Conservation (phyloP, 1,140 invertebrate genomes). For the Gonatopus flavifemur region DNA sequence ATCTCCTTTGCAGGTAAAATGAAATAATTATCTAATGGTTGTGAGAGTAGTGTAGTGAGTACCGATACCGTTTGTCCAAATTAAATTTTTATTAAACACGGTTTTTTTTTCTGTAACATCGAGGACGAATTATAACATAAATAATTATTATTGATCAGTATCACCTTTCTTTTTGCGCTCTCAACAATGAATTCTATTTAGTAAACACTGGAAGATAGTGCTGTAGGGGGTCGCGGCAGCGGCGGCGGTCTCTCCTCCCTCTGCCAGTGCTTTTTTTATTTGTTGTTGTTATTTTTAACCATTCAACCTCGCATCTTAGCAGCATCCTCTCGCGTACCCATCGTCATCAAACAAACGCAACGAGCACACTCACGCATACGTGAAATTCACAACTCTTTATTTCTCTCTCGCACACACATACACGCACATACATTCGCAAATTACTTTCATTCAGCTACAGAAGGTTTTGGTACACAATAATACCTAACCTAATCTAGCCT, state of each 20-base stretch:
- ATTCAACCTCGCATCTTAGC: not conserved
- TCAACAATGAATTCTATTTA: constrained; percentile 52
- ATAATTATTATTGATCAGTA: constrained; percentile 56
- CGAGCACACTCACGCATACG: not conserved
- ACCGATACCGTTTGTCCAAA: constrained; percentile 50
- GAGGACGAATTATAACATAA: constrained; percentile 58
- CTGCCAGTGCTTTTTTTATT: constrained; percentile 16
- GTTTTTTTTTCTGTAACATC: constrained; percentile 56
- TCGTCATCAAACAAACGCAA: too few relatives aligned
- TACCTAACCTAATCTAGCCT: constrained; percentile 39
- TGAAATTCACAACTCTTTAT: not conserved
- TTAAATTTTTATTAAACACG: constrained; percentile 60
- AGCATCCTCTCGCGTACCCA: not conserved
- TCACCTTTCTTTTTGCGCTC: constrained; percentile 55
- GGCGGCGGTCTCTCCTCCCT: constrained; percentile 32
- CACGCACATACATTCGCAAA: not conserved
- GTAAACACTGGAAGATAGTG: constrained; percentile 58
- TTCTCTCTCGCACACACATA: not conserved
- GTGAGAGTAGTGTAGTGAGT: too few relatives aligned
- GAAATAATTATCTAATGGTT: too few relatives aligned
- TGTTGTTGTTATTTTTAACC: constrained; percentile 9
- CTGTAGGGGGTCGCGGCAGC: constrained; percentile 19
- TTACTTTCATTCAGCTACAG: constrained; percentile 36
- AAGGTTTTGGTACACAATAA: constrained; percentile 35
- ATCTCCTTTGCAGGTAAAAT: too few relatives aligned